Evolutionary conservation across 1,140 invertebrate species (phyloP), one percentile per base, ranked within the genome.

Genomic region (Trichonephila inaurata): DNA sequence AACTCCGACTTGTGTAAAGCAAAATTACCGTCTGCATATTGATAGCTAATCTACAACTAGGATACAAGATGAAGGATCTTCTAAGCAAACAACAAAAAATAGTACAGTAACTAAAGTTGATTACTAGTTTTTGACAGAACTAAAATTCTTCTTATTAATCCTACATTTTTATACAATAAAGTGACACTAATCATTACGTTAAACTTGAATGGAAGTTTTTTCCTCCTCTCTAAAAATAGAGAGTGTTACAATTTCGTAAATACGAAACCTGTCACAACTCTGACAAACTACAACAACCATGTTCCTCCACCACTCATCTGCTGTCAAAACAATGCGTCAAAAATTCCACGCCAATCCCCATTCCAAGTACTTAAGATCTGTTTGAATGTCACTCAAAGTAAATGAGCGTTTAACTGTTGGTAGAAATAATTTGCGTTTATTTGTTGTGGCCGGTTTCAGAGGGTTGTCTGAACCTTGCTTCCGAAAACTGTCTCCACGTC

Each of bases 401-500:
- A 85, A 61, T 61, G 83, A 85, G 51, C 83, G 83, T 85, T 58
- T 85, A 85, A 18, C 83, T 85, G 51, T 60, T 60, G 51, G 83
- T 85, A 10, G 83, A 85, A 85, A 88, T 61, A 88, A 66, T 88
- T 64, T 66, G 62, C 61, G 86, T 88, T 66, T 88, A 66, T 88
- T 88, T 88, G 24, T 61, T 64, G 40, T 64, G 61, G 62, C 86
- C 33, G 40, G 24, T 21, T 62, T 66, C 62, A 66, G 61, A 24
- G 28, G 61, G 51, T 85, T 85, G 81, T 24, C 86, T 88, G 24
- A 83, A 18, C n/a, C 28, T 24, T 87, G 58, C 85, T 87, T 61
- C 85, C 61, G 88, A 89, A 77, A 72, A 72, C 58, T 24, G 44
- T 89, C 66, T 89, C 88, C 88, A 89, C 88, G 62, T 28, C 88